Conservation (phyloP, 2,888 invertebrate genomes). For the Drosophila anomalipes region DNA sequence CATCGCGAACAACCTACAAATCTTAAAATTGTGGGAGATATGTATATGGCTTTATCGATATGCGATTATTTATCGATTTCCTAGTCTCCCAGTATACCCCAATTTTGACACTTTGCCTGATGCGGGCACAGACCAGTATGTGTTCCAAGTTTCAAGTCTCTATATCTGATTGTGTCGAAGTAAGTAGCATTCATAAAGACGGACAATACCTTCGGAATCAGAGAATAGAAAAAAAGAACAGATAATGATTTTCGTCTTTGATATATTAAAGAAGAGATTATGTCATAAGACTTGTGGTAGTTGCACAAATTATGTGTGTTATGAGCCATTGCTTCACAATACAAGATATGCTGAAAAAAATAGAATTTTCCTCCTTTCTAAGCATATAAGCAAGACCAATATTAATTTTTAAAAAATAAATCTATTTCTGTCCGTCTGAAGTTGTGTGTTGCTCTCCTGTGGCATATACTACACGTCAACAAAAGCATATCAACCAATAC, state of each 20-base stretch:
- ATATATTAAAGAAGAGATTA: background rate
- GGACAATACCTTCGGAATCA: too few relatives aligned
- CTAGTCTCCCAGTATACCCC: too few relatives aligned
- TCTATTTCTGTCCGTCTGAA: background rate
- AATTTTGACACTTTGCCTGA: background rate
- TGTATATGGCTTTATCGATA: too few relatives aligned
- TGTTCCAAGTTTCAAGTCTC: background rate
- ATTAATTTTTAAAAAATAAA: background rate
- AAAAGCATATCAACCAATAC: background rate
- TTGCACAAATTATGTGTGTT: background rate
- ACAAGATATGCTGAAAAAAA: background rate
- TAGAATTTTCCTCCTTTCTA: background rate
- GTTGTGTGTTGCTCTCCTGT: background rate
- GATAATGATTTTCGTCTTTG: too few relatives aligned
- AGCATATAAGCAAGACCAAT: background rate
- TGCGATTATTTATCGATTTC: too few relatives aligned
- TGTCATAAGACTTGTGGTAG: background rate
- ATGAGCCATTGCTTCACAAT: background rate
- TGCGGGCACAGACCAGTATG: background rate
- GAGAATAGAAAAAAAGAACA: too few relatives aligned
- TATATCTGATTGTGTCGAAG: background rate
- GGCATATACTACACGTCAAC: background rate
- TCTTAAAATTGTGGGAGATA: too few relatives aligned
- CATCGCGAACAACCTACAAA: background rate
- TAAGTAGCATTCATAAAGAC: background rate